phyloP scores from a whole-genome alignment of 2,113 vertebrate species.

The Chloebia gouldiae region DNA sequence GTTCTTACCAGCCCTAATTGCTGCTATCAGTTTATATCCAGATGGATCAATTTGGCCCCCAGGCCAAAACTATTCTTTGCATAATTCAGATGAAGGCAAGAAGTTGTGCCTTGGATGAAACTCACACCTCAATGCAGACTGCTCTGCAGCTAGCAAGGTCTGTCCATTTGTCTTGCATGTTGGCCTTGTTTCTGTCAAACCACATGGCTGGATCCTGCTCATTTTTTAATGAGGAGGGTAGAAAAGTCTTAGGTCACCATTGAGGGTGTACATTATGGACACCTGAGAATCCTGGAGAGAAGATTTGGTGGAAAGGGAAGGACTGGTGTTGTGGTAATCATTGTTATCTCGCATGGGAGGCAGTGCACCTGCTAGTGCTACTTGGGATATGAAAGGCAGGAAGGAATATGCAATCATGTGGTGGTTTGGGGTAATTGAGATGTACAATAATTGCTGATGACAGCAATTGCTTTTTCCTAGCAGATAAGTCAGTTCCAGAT shows the following conservation, averaged over 20 bases:
- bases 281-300: neutral
- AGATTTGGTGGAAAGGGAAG: neutral
- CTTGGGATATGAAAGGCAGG: neutral
- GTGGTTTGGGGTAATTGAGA: neutral
- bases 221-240: neutral
- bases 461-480: neutral
- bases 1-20: neutral
- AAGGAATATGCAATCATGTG: neutral
- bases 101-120: neutral
- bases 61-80: neutral
- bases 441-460: neutral
- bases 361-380: neutral
- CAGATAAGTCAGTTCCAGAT: neutral
- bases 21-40: neutral
- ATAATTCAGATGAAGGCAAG: neutral
- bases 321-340: neutral
- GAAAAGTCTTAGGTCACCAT: neutral
- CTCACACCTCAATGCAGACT: neutral
- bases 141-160: neutral
- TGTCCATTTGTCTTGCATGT: neutral
- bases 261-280: neutral
- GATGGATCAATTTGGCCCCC: neutral
- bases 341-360: neutral
- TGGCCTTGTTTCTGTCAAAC: neutral
- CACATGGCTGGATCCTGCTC: neutral